Base-by-base conservation (phyloP, 2,797 vertebrate species). In the Artibeus jamaicensis region DNA sequence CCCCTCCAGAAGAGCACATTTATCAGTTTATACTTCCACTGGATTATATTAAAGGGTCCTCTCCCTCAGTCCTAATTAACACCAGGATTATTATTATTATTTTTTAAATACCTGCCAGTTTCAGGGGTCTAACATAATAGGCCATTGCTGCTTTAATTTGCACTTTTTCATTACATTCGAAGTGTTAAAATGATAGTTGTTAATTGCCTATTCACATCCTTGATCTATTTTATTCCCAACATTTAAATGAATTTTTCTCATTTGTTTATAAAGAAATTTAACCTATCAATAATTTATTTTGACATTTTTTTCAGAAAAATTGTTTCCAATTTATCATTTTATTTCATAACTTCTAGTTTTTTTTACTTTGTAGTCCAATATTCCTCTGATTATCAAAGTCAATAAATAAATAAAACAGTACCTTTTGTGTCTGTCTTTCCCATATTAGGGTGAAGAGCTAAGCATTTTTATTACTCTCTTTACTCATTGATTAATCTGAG, bases 141-240 rank as follows among this genome's bases (percentile, higher is more conserved):
- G 88, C 46, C 73, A 48, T 74, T 97, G 86, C 79, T 93, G 39
- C 81, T 96, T 83, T 89, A 86, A 93, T 91, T 71, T 96, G 46
- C 32, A 65, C 70, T 48, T 91, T 92, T 94, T 59, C 19, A 34
- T 86, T 70, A 86, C 18, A 48, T 65, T 70, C 5, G 39, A 92
- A 67, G 50, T 76, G 77, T 96, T 91, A 71, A 67, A 34, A 32
- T 71, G 26, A n/a, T 93, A 86, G 32, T 62, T 86, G 55, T 71
- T 83, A 26, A 48, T 76, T 55, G 44, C 29, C 24, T 82, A 7
- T 79, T 89, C 32, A 70, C 18, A 34, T n/a, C 59, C 12, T 89
- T 44, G 77, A 37, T 96, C 57, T 76, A 19, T 71, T 95, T 92
- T 77, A 68, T 92, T 85, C 77, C 86, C 10, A 57, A 34, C 6